Conservation (phyloP, 2,888 invertebrate species). For the Cheilosia pagana region DNA sequence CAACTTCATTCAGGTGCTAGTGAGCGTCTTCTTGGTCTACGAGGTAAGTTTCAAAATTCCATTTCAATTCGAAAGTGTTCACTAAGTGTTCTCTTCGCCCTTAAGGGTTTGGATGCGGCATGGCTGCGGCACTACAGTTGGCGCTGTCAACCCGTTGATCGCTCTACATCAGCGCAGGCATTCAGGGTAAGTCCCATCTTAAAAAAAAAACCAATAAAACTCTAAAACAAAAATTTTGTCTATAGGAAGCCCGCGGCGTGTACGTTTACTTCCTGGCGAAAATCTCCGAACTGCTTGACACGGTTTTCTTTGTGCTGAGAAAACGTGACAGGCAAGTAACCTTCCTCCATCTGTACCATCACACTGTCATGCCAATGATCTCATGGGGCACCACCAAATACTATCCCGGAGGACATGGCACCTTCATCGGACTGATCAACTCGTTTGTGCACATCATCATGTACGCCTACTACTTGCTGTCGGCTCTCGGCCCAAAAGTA, state of each 20-base stretch:
- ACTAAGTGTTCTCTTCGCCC: background rate
- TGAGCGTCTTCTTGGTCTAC: conserved; percentile 91
- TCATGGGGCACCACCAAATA: conserved; percentile 97
- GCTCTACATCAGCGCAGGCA: conserved; percentile 89
- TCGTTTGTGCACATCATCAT: conserved; percentile 97
- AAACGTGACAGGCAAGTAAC: conserved; percentile 96
- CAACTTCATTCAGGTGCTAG: conserved; percentile 93
- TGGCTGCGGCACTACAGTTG: conserved; percentile 94
- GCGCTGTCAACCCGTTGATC: conserved; percentile 96
- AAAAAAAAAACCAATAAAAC: background rate
- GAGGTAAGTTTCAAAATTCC: conserved; percentile 77
- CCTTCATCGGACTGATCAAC: conserved; percentile 92
- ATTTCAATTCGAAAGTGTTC: background rate
- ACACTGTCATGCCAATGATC: conserved; percentile 96
- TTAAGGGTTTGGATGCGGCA: conserved; percentile 88
- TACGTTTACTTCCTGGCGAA: conserved; percentile 95
- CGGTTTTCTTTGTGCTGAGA: conserved; percentile 95
- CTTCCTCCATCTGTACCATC: conserved; percentile 96
- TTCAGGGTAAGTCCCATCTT: conserved; percentile 87
- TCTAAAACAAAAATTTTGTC: conserved; percentile 63
- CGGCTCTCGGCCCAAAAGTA: conserved; percentile 94
- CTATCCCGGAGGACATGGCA: conserved; percentile 94
- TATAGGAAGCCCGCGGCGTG: conserved; percentile 88
- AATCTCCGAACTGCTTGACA: conserved; percentile 94
- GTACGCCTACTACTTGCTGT: conserved; percentile 96